Conservation (phyloP, 2,797 vertebrate genomes). For the Micromesistius poutassou region DNA sequence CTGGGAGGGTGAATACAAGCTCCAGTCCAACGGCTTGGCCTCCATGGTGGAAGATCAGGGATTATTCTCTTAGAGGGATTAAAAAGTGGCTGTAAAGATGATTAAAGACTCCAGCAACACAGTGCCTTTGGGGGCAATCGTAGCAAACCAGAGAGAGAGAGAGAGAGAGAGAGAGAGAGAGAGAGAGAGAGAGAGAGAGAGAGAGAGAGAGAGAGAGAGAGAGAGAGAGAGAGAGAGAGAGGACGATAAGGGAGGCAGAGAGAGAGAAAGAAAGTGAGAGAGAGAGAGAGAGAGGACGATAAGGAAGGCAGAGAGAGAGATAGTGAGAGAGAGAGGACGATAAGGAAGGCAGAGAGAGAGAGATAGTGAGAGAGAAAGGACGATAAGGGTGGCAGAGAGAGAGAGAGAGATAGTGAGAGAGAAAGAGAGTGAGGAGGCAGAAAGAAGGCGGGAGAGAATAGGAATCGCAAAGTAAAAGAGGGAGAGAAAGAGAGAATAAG, state of each 20-base stretch:
- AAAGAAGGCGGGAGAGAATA: too few relatives aligned
- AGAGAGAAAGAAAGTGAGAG: too few relatives aligned
- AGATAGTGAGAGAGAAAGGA: not conserved
- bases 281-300: too few relatives aligned
- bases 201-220: too few relatives aligned
- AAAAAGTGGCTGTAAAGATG: slow-evolving; percentile 67
- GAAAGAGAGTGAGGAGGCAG: too few relatives aligned
- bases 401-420: slow-evolving; percentile 33
- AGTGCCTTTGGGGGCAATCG: slow-evolving; percentile 44
- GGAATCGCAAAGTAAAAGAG: too few relatives aligned
- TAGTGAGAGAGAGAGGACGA: slow-evolving; percentile 29
- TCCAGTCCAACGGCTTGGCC: slow-evolving; percentile 36
- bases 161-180: slow-evolving; percentile 38
- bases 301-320: slow-evolving; percentile 2
- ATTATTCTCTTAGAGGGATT: slow-evolving; percentile 65
- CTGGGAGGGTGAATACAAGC: too few relatives aligned
- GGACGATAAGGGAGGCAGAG: too few relatives aligned
- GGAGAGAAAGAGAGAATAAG: too few relatives aligned
- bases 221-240: too few relatives aligned
- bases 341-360: too few relatives aligned
- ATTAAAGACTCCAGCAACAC: slow-evolving; percentile 64
- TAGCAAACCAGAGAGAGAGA: not conserved
- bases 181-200: slow-evolving; percentile 37
- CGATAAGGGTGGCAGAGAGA: slow-evolving; percentile 30
- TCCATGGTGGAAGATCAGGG: slow-evolving; percentile 56